phyloP scores from a whole-genome alignment of 2,797 vertebrate species.

The Manis pentadactyla region DNA sequence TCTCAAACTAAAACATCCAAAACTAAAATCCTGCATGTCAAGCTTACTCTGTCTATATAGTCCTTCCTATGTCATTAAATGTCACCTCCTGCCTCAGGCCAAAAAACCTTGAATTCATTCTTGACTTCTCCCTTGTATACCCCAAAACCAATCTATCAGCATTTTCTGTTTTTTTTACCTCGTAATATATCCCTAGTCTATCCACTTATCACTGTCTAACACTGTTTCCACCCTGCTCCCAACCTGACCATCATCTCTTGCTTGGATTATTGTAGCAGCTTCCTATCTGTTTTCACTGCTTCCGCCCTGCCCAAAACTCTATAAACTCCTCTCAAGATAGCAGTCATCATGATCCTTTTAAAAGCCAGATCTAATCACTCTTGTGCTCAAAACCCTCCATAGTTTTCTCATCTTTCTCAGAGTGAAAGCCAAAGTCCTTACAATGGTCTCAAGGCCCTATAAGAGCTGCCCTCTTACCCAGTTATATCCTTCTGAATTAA shows the following conservation, averaged over 20 bases:
- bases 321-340: conserved; percentile 16
- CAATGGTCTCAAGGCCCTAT: neutral
- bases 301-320: neutral
- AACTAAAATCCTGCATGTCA: conserved; percentile 4
- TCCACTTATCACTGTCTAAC: conserved; percentile 11
- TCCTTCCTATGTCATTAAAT: conserved; percentile 6
- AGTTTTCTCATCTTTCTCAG: conserved; percentile 40
- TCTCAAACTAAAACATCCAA: conserved; percentile 9
- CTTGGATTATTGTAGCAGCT: neutral
- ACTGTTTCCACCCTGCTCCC: neutral
- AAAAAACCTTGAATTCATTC: conserved; percentile 18
- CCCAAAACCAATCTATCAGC: neutral
- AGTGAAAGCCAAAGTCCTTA: conserved; percentile 40
- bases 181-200: neutral
- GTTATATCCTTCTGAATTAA: conserved; percentile 51
- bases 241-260: neutral
- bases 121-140: neutral
- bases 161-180: neutral
- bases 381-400: neutral
- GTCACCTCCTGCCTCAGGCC: neutral
- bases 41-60: neutral
- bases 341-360: neutral
- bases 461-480: neutral
- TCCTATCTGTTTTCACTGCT: neutral
- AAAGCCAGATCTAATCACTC: conserved; percentile 16